These are phyloP conservation scores for Idaea aversata DNA, from an alignment of 2,888 invertebrate species.

Conservation along the genomic window DNA sequence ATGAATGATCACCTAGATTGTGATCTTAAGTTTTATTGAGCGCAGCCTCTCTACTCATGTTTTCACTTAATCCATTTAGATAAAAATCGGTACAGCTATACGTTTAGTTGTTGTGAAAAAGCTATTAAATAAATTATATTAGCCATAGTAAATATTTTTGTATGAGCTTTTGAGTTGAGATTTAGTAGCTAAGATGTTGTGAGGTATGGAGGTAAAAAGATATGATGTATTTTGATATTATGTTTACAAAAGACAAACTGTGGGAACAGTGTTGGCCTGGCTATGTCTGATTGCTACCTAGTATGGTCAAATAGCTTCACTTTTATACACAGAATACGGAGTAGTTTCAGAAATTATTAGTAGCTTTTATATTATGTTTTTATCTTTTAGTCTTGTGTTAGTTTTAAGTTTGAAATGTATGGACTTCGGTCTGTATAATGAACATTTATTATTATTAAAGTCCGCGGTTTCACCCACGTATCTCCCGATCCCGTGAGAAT, in stretches of 20 bases:
- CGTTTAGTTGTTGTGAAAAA: conserved; percentile 45
- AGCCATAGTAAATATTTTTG: neutral
- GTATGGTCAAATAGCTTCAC: no score
- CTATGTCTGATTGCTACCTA: neutral
- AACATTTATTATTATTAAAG: no score
- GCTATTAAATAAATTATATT: conserved; percentile 35
- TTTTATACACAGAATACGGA: no score
- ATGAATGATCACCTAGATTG: conserved; percentile 38
- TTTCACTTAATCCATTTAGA: conserved; percentile 64
- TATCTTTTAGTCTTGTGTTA: no score
- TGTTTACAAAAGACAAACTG: neutral
- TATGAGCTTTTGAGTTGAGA: neutral
- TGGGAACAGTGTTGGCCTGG: neutral
- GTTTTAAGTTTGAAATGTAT: no score
- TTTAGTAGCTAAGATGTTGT: neutral
- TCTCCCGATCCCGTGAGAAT: no score
- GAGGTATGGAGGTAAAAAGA: neutral
- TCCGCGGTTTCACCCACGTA: no score
- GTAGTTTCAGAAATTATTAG: no score
- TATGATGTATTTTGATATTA: neutral
- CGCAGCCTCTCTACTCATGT: conserved; percentile 45
- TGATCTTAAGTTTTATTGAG: conserved; percentile 48
- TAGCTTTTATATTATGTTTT: no score
- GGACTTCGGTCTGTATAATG: no score
- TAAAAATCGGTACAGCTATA: conserved; percentile 49